Evolutionary conservation across 2,797 vertebrate species (phyloP).

Genomic region (Lepidocolaptes lacrymiger): DNA sequence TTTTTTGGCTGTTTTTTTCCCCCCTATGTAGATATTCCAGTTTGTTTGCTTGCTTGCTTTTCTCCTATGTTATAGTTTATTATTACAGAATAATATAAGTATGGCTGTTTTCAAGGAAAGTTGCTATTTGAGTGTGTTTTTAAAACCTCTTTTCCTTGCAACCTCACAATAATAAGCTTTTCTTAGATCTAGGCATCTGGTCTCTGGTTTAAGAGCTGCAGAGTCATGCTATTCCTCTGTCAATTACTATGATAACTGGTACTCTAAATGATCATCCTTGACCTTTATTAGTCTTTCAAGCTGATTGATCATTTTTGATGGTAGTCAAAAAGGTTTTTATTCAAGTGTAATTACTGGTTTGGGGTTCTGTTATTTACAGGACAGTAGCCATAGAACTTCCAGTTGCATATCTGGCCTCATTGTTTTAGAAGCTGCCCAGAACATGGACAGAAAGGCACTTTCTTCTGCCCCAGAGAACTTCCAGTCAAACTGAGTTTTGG

Average conservation of each 20-base stretch:
- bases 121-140: conserved; percentile 5
- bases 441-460: not conserved
- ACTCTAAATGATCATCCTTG: not conserved
- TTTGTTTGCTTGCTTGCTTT: conserved; percentile 5
- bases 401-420: rapidly evolving
- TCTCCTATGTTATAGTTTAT: not conserved
- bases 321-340: not conserved
- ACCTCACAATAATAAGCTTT: not conserved
- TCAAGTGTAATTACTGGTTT: not conserved
- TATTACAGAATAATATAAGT: not conserved
- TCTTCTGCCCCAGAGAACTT: not conserved
- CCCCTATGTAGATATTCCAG: not conserved
- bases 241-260: not conserved
- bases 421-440: not conserved
- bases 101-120: not conserved
- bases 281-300: not conserved
- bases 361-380: not conserved
- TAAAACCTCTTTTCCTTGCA: not conserved
- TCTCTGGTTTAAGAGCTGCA: not conserved
- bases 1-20: not conserved
- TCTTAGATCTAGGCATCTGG: not conserved
- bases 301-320: not conserved
- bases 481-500: not conserved
- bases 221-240: not conserved
- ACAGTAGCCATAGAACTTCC: not conserved